Evolutionary conservation across 2,888 invertebrate species (phyloP).

Genomic region (Cheiracanthium punctorium): DNA sequence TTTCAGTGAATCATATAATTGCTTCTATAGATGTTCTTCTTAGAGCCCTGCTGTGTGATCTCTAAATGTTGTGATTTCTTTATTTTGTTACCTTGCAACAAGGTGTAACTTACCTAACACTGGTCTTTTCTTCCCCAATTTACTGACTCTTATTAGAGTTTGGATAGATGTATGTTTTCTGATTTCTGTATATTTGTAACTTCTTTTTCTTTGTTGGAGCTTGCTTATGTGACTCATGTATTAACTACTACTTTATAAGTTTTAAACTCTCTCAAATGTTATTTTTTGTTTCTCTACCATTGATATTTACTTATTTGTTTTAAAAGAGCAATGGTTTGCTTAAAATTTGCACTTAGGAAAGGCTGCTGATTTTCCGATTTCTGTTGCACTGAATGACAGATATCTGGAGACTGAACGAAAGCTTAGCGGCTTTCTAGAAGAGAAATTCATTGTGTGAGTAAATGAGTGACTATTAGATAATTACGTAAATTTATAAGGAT

Average conservation of each 20-base stretch:
- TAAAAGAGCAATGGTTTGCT: too few species aligned
- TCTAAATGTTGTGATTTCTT: background rate
- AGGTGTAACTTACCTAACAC: constrained; percentile 58
- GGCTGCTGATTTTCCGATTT: too few species aligned
- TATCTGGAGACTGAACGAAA: too few species aligned
- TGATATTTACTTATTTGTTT: too few species aligned
- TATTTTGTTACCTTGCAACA: constrained; percentile 25
- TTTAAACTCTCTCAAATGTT: background rate
- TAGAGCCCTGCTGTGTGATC: constrained; percentile 20
- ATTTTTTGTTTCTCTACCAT: too few species aligned
- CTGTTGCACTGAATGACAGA: too few species aligned
- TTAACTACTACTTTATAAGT: background rate
- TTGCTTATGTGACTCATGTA: background rate
- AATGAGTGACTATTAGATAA: too few species aligned
- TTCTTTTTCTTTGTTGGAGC: background rate
- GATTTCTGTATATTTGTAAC: background rate
- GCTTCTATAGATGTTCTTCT: background rate
- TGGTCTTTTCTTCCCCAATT: constrained; percentile 56
- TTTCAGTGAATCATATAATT: background rate
- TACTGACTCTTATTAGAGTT: constrained; percentile 24
- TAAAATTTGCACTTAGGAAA: too few species aligned
- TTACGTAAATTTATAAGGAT: too few species aligned
- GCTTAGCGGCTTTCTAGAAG: too few species aligned
- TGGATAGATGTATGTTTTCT: constrained; percentile 18
- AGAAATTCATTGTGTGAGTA: too few species aligned